phyloP scores from a whole-genome alignment of 1,140 invertebrate genomes.

The Pteromalus puparum region DNA sequence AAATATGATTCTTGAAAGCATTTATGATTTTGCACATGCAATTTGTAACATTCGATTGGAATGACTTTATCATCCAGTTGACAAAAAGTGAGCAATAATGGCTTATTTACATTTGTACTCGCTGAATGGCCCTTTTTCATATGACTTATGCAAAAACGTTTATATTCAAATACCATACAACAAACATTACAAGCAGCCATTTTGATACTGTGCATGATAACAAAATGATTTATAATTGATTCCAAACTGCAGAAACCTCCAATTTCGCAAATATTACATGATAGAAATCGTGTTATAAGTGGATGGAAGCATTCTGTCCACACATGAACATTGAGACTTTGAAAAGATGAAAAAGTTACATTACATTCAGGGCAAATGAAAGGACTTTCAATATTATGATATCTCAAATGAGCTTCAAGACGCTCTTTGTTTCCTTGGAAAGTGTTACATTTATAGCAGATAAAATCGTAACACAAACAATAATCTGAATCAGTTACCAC shows the following conservation, averaged over 20 bases:
- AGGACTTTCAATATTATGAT: conserved; percentile 61
- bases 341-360: conserved; percentile 52
- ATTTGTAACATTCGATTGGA: conserved; percentile 28
- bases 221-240: conserved; percentile 65
- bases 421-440: conserved; percentile 61
- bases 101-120: conserved; percentile 1
- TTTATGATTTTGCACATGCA: conserved; percentile 25
- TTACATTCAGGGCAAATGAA: conserved; percentile 67
- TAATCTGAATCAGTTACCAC: conserved; percentile 56
- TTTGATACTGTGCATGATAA: conserved; percentile 61
- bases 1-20: not conserved
- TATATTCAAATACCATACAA: conserved; percentile 58
- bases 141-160: conserved; percentile 60
- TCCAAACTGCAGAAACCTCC: conserved; percentile 68
- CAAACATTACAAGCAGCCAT: conserved; percentile 63
- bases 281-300: conserved; percentile 58
- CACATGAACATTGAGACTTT: conserved; percentile 62
- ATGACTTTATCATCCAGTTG: conserved; percentile 29
- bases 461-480: conserved; percentile 66
- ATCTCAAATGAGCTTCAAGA: conserved; percentile 64
- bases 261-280: conserved; percentile 67
- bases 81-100: conserved; percentile 19
- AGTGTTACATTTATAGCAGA: conserved; percentile 65
- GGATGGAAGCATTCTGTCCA: conserved; percentile 69
- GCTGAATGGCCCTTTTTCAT: conserved; percentile 55